A percentile compares a stretch with the other conserved stretches of the same genome.
Conservation (phyloP, 92 coral and sea anemone species). For the Parazoanthus darwini region DNA sequence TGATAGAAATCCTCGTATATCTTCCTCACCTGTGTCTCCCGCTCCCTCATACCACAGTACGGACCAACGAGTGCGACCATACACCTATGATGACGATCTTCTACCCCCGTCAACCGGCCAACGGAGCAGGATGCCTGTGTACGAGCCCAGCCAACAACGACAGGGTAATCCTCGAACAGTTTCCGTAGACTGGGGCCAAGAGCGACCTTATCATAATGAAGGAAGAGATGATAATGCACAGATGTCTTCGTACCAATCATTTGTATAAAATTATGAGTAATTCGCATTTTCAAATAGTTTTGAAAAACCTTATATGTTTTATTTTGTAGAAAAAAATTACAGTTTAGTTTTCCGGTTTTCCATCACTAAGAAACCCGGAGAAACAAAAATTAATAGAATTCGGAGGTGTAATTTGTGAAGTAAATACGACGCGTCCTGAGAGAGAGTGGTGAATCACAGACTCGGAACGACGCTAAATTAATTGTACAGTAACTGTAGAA, state of each 20-base stretch:
- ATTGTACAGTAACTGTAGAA: conserved; percentile 30
- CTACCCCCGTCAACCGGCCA: background rate
- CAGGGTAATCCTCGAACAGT: conserved; percentile 40
- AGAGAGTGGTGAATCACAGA: conserved; percentile 36
- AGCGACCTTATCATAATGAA: conserved; percentile 18
- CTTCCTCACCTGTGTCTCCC: conserved; percentile 78
- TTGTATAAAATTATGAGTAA: conserved; percentile 46
- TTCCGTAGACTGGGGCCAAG: conserved; percentile 46
- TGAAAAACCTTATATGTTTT: background rate
- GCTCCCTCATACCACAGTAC: conserved; percentile 88
- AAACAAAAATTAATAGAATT: background rate
- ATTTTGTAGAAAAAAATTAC: background rate
- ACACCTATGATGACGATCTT: background rate
- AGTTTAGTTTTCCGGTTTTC: background rate
- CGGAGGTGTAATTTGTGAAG: background rate
- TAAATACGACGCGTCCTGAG: background rate
- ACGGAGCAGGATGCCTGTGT: conserved; percentile 40
- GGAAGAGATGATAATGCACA: conserved; percentile 42
- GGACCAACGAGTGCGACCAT: conserved; percentile 43
- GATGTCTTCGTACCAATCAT: conserved; percentile 79
- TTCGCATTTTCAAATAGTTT: background rate
- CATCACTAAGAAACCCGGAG: background rate
- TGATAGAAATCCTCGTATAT: conserved; percentile 24
- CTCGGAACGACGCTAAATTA: conserved; percentile 24
- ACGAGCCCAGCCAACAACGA: conserved; percentile 37